A percentile compares a stretch with the other conserved stretches of the same genome.
Evolutionary conservation across 2,888 invertebrate species (phyloP).

Genomic region (Dicyrtomina minuta): DNA sequence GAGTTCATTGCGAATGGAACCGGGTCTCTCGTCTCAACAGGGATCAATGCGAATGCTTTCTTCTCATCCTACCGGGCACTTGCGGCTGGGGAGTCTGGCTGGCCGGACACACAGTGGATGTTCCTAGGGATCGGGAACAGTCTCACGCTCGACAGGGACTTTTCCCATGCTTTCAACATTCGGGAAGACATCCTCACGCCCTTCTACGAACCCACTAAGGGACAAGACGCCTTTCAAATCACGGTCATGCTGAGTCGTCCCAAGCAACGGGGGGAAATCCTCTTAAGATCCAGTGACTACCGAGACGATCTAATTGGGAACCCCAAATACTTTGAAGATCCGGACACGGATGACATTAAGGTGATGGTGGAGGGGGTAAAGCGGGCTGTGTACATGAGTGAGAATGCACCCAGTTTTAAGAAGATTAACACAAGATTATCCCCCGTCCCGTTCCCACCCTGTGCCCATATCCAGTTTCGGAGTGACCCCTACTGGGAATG

Average conservation of each 20-base stretch:
- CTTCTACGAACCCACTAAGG: slow-evolving; percentile 46
- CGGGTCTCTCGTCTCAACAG: slow-evolving; percentile 39
- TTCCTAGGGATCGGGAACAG: slow-evolving; percentile 44
- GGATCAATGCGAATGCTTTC: slow-evolving; percentile 47
- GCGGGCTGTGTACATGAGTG: slow-evolving; percentile 46
- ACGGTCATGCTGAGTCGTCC: slow-evolving; percentile 50
- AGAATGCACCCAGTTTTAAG: slow-evolving; percentile 45
- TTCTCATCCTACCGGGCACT: slow-evolving; percentile 44
- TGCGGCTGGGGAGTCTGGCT: slow-evolving; percentile 39
- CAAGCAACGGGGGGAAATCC: slow-evolving; percentile 38
- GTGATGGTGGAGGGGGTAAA: slow-evolving; percentile 45
- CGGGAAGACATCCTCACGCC: slow-evolving; percentile 44
- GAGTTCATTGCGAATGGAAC: slow-evolving; percentile 45
- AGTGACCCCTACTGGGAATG: slow-evolving; percentile 47
- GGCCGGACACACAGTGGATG: slow-evolving; percentile 51
- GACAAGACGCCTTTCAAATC: slow-evolving; percentile 47
- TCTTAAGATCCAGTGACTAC: slow-evolving; percentile 36
- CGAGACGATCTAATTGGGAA: slow-evolving; percentile 43
- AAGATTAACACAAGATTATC: slow-evolving; percentile 32
- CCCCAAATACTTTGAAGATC: slow-evolving; percentile 46
- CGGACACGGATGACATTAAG: slow-evolving; percentile 36
- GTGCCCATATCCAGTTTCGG: slow-evolving; percentile 36
- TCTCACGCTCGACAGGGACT: slow-evolving; percentile 25
- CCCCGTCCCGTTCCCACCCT: slow-evolving; percentile 40
- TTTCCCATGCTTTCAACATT: slow-evolving; percentile 46